Evolutionary conservation across 2,888 invertebrate genomes (phyloP), one percentile per base, ranked within the genome.

Genomic region (Stictocephala bisonia): DNA sequence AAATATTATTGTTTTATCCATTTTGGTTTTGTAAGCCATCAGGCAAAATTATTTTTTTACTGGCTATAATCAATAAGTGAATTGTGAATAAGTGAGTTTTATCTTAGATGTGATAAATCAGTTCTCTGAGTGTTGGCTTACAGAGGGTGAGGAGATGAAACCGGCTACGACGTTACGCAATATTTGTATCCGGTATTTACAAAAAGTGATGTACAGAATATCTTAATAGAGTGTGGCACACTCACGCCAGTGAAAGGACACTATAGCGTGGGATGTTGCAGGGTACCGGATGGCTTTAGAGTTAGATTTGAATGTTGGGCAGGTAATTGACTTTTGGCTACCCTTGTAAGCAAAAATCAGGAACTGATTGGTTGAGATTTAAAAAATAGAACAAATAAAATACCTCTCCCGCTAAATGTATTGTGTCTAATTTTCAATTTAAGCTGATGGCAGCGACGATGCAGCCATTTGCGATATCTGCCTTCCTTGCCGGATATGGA

Each of bases 401-500:
- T 58, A 71, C 74, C 53, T 75, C 70, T 74, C 76, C 76, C 60
- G 76, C 77, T 74, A 76, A 72, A 73, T 77, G 76, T 77, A 58
- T 75, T 75, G 73, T 73, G 67, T 73, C 75, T 70, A 75, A 73
- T 74, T 71, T 69, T 60, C 48, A 58, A 71, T 72, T 26, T 58
- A 69, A 50, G 44, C 60, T 71, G 72, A 13, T 41, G 20, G 58
- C 35, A 20, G 24, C 27, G 35, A 35, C 18, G n/a, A 22, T 27
- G 27, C 58, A 24, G 41, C 11, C 18, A 29, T 31, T 41, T 58
- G 58, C n/a, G 50, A 29, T 26, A 71, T 74, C 73, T 69, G 51
- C 58, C 70, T 58, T 75, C 79, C 78, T 69, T 74, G 51, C 80
- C 79, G 79, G 80, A 79, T 78, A 74, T 69, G 79, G 80, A 78